These are phyloP conservation scores for Vipera ursinii DNA, from an alignment of 2,797 vertebrate genomes.

Conservation along the genomic window DNA sequence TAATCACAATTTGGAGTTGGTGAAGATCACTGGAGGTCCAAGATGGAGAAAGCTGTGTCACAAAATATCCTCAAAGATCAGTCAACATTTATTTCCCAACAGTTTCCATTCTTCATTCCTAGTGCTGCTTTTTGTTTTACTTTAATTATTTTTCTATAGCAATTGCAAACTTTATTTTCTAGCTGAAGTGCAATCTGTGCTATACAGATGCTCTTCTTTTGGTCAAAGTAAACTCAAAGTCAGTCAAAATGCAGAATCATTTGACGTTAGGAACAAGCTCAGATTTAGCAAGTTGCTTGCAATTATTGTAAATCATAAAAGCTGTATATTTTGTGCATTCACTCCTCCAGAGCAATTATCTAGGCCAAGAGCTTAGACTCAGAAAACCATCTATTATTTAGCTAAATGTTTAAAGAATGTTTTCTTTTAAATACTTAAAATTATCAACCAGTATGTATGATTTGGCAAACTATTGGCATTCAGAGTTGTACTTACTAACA, in stretches of 20 bases:
- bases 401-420: background rate
- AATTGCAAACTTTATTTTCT: background rate
- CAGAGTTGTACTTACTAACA: background rate
- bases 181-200: background rate
- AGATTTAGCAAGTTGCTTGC: constrained; percentile 2
- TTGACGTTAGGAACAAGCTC: constrained; percentile 11
- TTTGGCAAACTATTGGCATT: background rate
- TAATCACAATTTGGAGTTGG: background rate
- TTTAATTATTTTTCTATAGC: background rate
- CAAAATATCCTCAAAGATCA: background rate
- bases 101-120: background rate
- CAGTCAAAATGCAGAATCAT: constrained; percentile 13
- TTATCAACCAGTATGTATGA: background rate
- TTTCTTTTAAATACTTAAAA: background rate
- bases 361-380: constrained; percentile 26
- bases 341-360: constrained; percentile 22
- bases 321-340: constrained; percentile 31
- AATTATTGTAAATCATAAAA: constrained; percentile 25
- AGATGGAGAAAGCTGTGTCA: background rate
- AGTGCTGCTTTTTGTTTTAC: background rate
- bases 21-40: background rate
- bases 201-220: background rate
- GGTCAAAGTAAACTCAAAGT: background rate
- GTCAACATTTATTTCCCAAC: background rate
- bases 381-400: background rate